Conservation (phyloP, 2,113 vertebrate species). For the Caranx ignobilis region DNA sequence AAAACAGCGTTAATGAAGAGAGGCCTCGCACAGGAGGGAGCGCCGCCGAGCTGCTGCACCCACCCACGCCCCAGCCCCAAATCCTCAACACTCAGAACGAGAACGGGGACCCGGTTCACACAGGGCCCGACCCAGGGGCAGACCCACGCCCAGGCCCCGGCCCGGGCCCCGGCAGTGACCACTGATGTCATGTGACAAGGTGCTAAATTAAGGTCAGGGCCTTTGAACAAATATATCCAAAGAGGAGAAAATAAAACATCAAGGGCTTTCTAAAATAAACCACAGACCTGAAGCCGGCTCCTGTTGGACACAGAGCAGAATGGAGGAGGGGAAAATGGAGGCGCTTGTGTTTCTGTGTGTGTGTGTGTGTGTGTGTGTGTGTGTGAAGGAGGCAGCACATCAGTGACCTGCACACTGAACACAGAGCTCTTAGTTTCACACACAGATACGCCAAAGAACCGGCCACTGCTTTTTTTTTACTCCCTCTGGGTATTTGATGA, state of each 20-base stretch:
- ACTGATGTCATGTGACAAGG: slow-evolving; percentile 57
- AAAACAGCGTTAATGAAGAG: slow-evolving; percentile 68
- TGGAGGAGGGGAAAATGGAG: slow-evolving; percentile 74
- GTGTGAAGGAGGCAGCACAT: slow-evolving; percentile 52
- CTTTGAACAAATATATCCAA: slow-evolving; percentile 74
- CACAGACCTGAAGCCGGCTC: slow-evolving; percentile 58
- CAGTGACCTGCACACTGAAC: slow-evolving; percentile 69
- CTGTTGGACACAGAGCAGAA: slow-evolving; percentile 71
- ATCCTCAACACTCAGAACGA: background rate
- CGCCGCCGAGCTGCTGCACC: slow-evolving; percentile 9
- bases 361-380: slow-evolving; percentile 41
- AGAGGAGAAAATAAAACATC: slow-evolving; percentile 61
- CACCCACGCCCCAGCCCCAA: slow-evolving; percentile 45
- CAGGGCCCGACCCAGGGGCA: slow-evolving; percentile 48
- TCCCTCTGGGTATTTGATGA: slow-evolving; percentile 37
- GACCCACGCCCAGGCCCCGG: too few species aligned
- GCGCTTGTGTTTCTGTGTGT: slow-evolving; percentile 63
- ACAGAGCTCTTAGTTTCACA: slow-evolving; percentile 75
- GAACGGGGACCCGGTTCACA: slow-evolving; percentile 2
- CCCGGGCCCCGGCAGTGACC: slow-evolving; percentile 26
- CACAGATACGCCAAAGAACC: slow-evolving; percentile 56
- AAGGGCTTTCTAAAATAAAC: slow-evolving; percentile 76
- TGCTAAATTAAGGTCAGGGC: slow-evolving; percentile 75
- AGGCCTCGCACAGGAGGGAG: slow-evolving; percentile 21
- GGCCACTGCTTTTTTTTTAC: slow-evolving; percentile 47